A percentile compares a stretch with the other conserved stretches of the same genome.
These are phyloP conservation scores for Bactericera cockerelli DNA, from an alignment of 1,140 invertebrate genomes.

Conservation along the genomic window DNA sequence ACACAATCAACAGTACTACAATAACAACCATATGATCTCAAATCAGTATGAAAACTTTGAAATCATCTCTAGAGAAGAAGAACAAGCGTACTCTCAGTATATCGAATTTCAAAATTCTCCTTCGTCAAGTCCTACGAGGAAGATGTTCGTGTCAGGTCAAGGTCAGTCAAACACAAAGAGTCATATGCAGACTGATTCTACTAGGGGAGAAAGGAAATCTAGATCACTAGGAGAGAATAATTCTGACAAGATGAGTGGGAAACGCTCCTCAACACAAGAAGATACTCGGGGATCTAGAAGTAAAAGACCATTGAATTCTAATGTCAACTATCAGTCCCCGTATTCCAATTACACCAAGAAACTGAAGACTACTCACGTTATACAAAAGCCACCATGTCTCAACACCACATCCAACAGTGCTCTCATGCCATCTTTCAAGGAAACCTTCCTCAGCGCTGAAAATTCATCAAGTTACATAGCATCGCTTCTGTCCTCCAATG, in stretches of 20 bases:
- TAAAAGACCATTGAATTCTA: too few species aligned
- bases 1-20: conserved; percentile 2
- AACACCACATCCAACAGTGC: background rate
- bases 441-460: conserved; percentile 2
- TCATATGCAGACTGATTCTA: too few species aligned
- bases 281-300: too few species aligned
- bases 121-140: background rate
- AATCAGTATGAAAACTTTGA: conserved; percentile 8
- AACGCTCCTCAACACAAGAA: too few species aligned
- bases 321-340: too few species aligned
- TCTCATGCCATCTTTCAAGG: background rate
- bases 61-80: background rate
- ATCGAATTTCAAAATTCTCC: background rate
- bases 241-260: too few species aligned
- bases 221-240: too few species aligned
- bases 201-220: too few species aligned
- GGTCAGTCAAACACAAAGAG: too few species aligned
- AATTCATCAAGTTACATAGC: background rate
- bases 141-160: too few species aligned
- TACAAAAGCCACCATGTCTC: background rate
- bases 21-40: background rate
- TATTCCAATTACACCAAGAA: too few species aligned
- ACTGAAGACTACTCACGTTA: background rate
- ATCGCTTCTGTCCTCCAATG: background rate
- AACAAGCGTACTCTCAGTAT: background rate